Base-by-base conservation (phyloP, 2,113 vertebrate genomes). In the Rhodinocichla rosea region DNA sequence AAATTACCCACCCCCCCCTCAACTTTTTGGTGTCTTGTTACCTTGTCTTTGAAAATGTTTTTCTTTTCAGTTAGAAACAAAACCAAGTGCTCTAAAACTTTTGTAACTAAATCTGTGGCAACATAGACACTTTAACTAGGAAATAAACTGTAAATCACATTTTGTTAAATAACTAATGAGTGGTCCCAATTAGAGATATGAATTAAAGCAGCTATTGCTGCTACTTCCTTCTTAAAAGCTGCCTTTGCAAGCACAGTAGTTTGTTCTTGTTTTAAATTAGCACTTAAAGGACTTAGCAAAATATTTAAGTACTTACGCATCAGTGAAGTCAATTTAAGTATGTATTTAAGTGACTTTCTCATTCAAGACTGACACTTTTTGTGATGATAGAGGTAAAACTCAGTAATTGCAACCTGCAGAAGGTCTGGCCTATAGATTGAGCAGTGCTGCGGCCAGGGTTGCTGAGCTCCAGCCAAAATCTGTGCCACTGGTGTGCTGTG, bases 11-110 rank as follows among this genome's bases (percentile, higher is more conserved):
- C 6, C 23, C 3, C 17, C 17, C 42, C n/a, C 55, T 60, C 57
- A 55, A 22, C 28, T 90, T 93, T 75, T 96, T 95, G 69, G 83
- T 96, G 79, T 91, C 90, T 33, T 81, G 68, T 95, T 92, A 74
- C 52, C 79, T 10, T 95, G 86, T 96, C 40, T 4, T 73, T 90
- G 85, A 47, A 94, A 86, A 64, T 96, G 52, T 87, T 88, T 81
- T 83, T 40, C 55, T 80, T 89, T 94, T 84, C 77, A 40, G 70
- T 94, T 80, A 75, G 89, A 86, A 62, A 79, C 62, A 91, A 90
- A 86, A n/a, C 67, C 78, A 52, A 83, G 57, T 80, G 74, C 84
- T 57, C 7, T 90, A 35, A 59, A 85, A 52, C 68, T 77, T 45
- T 8, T 19, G 6, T 69, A 49, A 45, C 35, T 75, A 59, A 84